Evolutionary conservation across 2,113 vertebrate genomes (phyloP).

Genomic region (Chionodraco myersi): DNA sequence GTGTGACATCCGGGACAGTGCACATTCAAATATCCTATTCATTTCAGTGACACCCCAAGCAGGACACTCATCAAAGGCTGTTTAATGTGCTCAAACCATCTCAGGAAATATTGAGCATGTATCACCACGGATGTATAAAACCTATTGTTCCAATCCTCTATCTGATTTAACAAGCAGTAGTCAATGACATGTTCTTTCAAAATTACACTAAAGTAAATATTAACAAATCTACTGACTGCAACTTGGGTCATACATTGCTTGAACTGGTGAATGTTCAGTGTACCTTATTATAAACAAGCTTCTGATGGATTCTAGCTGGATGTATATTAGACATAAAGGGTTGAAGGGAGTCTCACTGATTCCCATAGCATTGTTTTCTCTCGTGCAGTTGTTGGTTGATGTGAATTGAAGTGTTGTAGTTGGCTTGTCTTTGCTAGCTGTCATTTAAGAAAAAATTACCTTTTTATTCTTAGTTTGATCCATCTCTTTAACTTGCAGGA

Average conservation of each 20-base stretch:
- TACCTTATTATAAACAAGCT: neutral
- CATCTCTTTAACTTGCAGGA: too few species aligned
- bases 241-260: neutral
- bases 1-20: conserved; percentile 11
- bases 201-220: neutral
- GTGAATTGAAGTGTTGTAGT: neutral
- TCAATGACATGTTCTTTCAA: neutral
- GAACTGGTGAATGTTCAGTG: neutral
- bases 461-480: too few species aligned
- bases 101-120: conserved; percentile 2
- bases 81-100: conserved; percentile 24
- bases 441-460: neutral
- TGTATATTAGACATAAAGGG: neutral
- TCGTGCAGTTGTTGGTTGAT: neutral
- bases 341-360: neutral
- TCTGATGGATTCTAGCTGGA: neutral
- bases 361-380: neutral
- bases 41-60: conserved; percentile 9
- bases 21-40: conserved; percentile 1
- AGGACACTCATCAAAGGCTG: conserved; percentile 3
- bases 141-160: neutral
- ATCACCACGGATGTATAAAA: neutral
- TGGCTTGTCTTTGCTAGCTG: neutral
- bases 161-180: neutral
- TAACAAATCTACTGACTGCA: neutral